Evolutionary conservation across 64 coral and sea anemone species (phyloP).

Genomic region (Stichodactyla mertensii): DNA sequence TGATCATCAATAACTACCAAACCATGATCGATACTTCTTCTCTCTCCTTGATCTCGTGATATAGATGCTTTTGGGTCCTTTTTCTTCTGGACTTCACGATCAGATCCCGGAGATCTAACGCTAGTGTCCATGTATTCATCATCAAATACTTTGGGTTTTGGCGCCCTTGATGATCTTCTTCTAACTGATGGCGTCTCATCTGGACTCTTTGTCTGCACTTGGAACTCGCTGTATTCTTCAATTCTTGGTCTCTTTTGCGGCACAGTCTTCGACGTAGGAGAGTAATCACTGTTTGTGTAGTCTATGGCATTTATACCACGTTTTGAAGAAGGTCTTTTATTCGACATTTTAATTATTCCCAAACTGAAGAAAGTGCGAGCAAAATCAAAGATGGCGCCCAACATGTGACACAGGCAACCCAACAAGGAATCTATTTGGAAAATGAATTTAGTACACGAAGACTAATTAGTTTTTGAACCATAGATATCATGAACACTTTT

Average conservation of each 20-base stretch:
- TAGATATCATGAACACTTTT: neutral
- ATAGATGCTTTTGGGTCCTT: neutral
- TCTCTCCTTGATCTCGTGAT: neutral
- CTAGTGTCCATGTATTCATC: conserved; percentile 25
- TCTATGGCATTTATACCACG: neutral
- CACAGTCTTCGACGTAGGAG: neutral
- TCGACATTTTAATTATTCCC: neutral
- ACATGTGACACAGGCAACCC: neutral
- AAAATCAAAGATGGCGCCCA: conserved; percentile 1
- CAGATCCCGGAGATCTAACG: neutral
- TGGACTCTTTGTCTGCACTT: neutral
- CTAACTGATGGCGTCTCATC: neutral
- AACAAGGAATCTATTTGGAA: neutral
- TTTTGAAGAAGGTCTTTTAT: conserved; percentile 8
- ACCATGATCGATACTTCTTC: neutral
- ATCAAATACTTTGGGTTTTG: conserved; percentile 56
- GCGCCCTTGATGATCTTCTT: conserved; percentile 62
- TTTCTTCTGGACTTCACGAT: neutral
- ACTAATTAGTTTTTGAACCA: no score
- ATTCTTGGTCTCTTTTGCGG: neutral
- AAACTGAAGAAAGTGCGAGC: neutral
- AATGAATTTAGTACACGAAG: no score
- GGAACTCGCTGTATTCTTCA: neutral
- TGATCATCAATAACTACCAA: neutral
- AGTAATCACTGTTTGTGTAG: neutral